Conservation (phyloP, 2,797 vertebrate genomes). For the Denticeps clupeoides region DNA sequence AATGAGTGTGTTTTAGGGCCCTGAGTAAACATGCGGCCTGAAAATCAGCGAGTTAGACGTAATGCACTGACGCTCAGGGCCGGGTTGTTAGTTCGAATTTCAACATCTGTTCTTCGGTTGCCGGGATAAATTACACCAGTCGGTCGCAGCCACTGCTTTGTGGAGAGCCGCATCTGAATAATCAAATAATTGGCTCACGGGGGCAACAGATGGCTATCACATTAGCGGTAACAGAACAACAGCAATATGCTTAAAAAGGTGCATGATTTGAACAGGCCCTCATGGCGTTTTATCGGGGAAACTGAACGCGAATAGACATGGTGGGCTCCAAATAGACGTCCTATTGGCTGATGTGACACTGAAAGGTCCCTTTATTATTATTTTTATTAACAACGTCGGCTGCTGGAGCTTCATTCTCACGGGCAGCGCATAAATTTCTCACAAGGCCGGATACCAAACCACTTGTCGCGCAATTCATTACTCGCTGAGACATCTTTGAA, state of each 20-base stretch:
- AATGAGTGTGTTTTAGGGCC: neutral
- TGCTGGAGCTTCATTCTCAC: slow-evolving; percentile 7
- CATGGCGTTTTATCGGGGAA: neutral
- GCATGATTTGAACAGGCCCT: neutral
- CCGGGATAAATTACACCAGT: slow-evolving; percentile 23
- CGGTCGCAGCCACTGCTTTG: slow-evolving; percentile 18
- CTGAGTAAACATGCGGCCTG: slow-evolving; percentile 12
- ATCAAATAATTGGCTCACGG: slow-evolving; percentile 43
- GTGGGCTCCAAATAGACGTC: too few species aligned
- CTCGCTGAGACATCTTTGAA: slow-evolving; percentile 29
- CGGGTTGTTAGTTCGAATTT: slow-evolving; percentile 35
- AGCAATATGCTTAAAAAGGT: slow-evolving; percentile 32
- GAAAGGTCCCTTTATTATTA: slow-evolving; percentile 17
- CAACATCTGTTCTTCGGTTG: slow-evolving; percentile 49
- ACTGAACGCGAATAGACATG: slow-evolving; percentile 5
- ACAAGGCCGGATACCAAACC: slow-evolving; percentile 20
- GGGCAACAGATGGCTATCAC: slow-evolving; percentile 44
- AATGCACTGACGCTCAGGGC: too few species aligned
- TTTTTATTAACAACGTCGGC: slow-evolving; percentile 16
- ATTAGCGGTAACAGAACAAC: slow-evolving; percentile 42
- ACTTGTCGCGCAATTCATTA: slow-evolving; percentile 37
- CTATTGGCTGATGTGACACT: slow-evolving; percentile 5
- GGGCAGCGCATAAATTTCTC: slow-evolving; percentile 30
- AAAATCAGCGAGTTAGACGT: too few species aligned
- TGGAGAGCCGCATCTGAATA: slow-evolving; percentile 35